A percentile compares a stretch with the other conserved stretches of the same genome.
Evolutionary conservation across 2,113 vertebrate genomes (phyloP).

Genomic region (Gymnobelideus leadbeateri): DNA sequence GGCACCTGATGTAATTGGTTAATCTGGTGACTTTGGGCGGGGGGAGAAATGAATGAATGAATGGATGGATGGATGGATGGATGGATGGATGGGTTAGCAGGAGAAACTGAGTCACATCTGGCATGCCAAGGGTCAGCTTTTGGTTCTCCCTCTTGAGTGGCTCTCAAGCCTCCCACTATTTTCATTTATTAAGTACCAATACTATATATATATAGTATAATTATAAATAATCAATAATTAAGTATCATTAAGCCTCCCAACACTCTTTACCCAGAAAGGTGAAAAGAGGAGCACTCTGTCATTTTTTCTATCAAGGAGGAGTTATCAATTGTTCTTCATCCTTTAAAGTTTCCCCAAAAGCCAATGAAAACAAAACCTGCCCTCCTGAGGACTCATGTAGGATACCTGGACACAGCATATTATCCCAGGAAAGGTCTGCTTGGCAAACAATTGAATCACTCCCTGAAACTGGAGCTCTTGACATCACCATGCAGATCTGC

Average conservation of each 20-base stretch:
- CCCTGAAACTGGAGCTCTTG: conserved; percentile 67
- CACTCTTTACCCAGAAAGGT: not conserved
- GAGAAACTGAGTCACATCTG: not conserved
- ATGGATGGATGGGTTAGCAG: not conserved
- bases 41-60: not conserved
- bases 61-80: not conserved
- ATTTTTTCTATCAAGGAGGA: not conserved
- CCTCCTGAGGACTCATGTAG: not conserved
- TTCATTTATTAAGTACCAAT: not conserved
- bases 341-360: not conserved
- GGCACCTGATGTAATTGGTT: not conserved
- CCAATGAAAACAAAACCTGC: not conserved
- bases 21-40: not conserved
- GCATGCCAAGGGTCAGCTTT: not conserved
- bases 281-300: not conserved
- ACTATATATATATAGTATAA: too few relatives aligned
- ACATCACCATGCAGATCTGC: conserved; percentile 75
- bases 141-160: not conserved
- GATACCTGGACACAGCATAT: not conserved
- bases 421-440: conserved; percentile 3
- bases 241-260: not conserved
- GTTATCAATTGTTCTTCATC: not conserved
- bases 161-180: not conserved
- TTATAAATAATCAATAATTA: not conserved
- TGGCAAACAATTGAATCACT: conserved; percentile 47